Conservation (phyloP, 1,140 invertebrate species). For the Lepidurus apus region DNA sequence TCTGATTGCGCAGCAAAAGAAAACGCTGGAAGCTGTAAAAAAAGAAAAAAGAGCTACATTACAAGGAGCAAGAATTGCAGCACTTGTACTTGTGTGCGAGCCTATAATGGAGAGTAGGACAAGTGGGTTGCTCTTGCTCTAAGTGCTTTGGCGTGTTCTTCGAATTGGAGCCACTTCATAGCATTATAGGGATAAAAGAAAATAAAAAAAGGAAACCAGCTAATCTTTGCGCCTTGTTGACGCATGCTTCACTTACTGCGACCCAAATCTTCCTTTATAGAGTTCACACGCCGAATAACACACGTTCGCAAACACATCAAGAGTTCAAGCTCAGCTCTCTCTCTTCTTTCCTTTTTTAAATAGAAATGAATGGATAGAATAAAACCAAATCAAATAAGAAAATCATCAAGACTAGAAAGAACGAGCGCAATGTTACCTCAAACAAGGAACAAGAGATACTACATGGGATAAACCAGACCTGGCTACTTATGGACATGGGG, state of each 20-base stretch:
- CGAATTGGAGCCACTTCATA: slow-evolving; percentile 12
- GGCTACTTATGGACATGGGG: not conserved
- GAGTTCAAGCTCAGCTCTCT: not conserved
- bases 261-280: slow-evolving; percentile 19
- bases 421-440: not conserved
- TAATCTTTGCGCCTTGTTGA: slow-evolving; percentile 19
- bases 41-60: not conserved
- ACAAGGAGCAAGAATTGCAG: not conserved
- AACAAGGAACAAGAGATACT: slow-evolving; percentile 1
- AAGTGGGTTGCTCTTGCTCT: slow-evolving; percentile 21
- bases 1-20: not conserved
- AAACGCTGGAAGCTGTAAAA: not conserved
- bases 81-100: slow-evolving; percentile 6
- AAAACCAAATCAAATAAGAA: too few species aligned
- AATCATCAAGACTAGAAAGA: too few species aligned
- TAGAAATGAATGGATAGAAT: too few species aligned
- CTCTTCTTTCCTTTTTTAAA: too few species aligned
- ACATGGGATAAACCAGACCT: not conserved
- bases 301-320: not conserved
- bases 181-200: not conserved
- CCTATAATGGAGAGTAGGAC: slow-evolving; percentile 14
- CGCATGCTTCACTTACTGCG: slow-evolving; percentile 17
- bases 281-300: slow-evolving; percentile 3
- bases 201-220: slow-evolving; percentile 1
- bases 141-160: slow-evolving; percentile 21